Evolutionary conservation across 1,140 invertebrate species (phyloP).

Genomic region (Adelges cooleyi): DNA sequence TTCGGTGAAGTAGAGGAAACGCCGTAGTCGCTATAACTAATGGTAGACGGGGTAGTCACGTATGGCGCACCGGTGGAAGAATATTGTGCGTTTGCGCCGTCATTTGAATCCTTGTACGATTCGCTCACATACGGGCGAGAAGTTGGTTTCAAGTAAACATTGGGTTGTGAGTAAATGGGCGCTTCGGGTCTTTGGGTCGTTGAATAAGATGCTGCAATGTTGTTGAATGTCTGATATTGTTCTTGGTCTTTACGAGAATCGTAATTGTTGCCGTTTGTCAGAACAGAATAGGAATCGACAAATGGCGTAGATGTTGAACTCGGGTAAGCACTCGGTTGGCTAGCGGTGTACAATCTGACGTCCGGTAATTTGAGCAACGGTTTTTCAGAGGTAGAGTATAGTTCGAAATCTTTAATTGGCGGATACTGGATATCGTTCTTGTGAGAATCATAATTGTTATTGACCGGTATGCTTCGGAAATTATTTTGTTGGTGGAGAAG

Average conservation of each 20-base stretch:
- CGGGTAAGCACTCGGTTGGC: not conserved
- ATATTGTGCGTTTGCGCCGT: not conserved
- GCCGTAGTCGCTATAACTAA: not conserved
- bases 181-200: not conserved
- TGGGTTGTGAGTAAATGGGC: not conserved
- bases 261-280: not conserved
- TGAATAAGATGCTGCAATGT: not conserved
- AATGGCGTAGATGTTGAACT: not conserved
- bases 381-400: not conserved
- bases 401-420: not conserved
- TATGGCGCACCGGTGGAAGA: not conserved
- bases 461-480: slow-evolving; percentile 4
- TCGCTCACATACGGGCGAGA: not conserved
- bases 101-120: not conserved
- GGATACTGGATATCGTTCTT: slow-evolving; percentile 21
- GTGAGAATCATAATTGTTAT: slow-evolving; percentile 16
- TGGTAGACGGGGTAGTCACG: not conserved
- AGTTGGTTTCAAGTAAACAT: not conserved
- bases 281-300: not conserved
- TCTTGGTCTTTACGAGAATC: not conserved
- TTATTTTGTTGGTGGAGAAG: slow-evolving; percentile 16
- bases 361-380: not conserved
- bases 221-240: not conserved
- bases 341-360: not conserved
- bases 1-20: not conserved